A percentile compares a stretch with the other conserved stretches of the same genome.
These are phyloP conservation scores for Theodoxus fluviatilis DNA, from an alignment of 2,888 invertebrate genomes.

Conservation along the genomic window DNA sequence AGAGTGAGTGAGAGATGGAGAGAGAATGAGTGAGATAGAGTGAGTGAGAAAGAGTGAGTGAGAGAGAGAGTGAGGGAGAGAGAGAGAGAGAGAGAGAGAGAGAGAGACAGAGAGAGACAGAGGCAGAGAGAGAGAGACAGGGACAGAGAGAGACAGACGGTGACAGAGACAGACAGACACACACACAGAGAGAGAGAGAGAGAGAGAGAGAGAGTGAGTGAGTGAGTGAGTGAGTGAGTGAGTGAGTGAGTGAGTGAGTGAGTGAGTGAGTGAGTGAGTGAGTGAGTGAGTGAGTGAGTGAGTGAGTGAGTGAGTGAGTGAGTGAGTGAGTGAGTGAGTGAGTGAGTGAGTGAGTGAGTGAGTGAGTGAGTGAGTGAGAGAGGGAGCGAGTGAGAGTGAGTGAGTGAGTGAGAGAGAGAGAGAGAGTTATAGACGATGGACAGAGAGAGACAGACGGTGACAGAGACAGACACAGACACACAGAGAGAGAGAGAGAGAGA, in stretches of 20 bases:
- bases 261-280: background rate
- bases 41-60: no score
- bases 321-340: background rate
- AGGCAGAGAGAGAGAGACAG: no score
- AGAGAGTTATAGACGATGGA: constrained; percentile 1
- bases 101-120: no score
- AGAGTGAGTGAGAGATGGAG: no score
- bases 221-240: constrained; percentile 5
- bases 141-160: no score
- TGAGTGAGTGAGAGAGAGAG: background rate
- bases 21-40: no score
- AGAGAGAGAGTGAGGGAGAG: no score
- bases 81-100: no score
- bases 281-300: background rate
- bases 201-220: background rate
- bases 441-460: constrained; percentile 1
- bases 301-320: background rate
- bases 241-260: constrained; percentile 1
- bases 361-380: background rate
- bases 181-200: no score
- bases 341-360: background rate
- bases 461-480: background rate
- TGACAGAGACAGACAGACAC: no score
- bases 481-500: constrained; percentile 11
- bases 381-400: background rate